Percentiles rank a stretch among this genome's conserved stretches.
phyloP scores from a whole-genome alignment of 2,888 invertebrate species.

The Branchipolynoe longqiensis region DNA sequence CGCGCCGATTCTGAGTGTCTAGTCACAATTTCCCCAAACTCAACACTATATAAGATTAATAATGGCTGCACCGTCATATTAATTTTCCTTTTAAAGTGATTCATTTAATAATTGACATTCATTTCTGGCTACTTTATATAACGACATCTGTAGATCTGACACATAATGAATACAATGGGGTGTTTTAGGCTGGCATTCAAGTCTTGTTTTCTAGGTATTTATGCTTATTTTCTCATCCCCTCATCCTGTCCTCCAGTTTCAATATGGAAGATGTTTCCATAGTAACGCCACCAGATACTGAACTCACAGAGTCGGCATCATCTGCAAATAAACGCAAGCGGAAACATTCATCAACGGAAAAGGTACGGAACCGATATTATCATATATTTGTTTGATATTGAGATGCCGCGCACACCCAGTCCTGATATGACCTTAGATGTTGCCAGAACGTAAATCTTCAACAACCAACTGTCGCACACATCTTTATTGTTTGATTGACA shows the following conservation, averaged over 20 bases:
- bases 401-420: no score
- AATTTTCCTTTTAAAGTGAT: no score
- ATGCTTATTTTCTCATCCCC: not conserved
- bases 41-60: no score
- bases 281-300: not conserved
- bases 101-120: no score
- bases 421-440: no score
- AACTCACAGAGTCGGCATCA: not conserved
- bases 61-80: no score
- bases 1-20: no score
- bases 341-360: constrained; percentile 8
- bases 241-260: not conserved
- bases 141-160: not conserved
- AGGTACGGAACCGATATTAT: not conserved
- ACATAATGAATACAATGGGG: not conserved
- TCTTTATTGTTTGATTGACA: no score
- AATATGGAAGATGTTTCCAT: constrained; percentile 18
- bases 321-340: constrained; percentile 9
- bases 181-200: not conserved
- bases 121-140: not conserved
- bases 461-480: no score
- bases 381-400: no score
- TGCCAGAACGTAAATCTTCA: no score
- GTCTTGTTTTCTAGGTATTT: not conserved
- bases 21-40: no score